Evolutionary conservation across 1,140 invertebrate genomes (phyloP).

Genomic region (Patella vulgata): DNA sequence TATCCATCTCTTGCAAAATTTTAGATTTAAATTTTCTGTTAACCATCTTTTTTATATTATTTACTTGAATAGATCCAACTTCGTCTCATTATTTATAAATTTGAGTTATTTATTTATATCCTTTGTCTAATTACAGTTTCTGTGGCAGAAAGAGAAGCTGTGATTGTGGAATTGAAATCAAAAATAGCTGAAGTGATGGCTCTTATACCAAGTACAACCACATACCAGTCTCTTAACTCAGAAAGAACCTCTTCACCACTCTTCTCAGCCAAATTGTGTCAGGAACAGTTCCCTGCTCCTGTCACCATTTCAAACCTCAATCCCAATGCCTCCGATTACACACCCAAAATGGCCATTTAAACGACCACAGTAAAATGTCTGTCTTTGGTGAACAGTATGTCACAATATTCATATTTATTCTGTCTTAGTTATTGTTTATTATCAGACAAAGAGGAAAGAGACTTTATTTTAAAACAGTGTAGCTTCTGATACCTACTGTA

Average conservation of each 20-base stretch:
- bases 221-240: constrained; percentile 38
- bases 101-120: too few species aligned
- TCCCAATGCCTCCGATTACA: constrained; percentile 92
- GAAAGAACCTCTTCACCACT: constrained; percentile 55
- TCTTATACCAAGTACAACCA: constrained; percentile 77
- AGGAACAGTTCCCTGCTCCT: constrained; percentile 28
- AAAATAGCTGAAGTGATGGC: constrained; percentile 89
- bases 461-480: too few species aligned
- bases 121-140: constrained; percentile 78
- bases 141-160: constrained; percentile 85
- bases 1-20: too few species aligned
- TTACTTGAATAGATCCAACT: too few species aligned
- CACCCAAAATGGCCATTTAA: constrained; percentile 70
- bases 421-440: too few species aligned
- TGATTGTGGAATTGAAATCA: constrained; percentile 88
- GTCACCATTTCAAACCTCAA: constrained; percentile 79
- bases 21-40: too few species aligned
- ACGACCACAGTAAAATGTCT: not conserved
- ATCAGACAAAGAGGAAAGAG: too few species aligned
- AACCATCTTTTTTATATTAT: too few species aligned
- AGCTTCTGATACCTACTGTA: too few species aligned
- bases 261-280: constrained; percentile 68
- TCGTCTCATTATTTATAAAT: too few species aligned
- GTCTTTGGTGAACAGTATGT: too few species aligned
- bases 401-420: too few species aligned